Evolutionary conservation across 1,140 invertebrate species (phyloP), one percentile per base, ranked within the genome.

Genomic region (Drosophila oshimai): DNA sequence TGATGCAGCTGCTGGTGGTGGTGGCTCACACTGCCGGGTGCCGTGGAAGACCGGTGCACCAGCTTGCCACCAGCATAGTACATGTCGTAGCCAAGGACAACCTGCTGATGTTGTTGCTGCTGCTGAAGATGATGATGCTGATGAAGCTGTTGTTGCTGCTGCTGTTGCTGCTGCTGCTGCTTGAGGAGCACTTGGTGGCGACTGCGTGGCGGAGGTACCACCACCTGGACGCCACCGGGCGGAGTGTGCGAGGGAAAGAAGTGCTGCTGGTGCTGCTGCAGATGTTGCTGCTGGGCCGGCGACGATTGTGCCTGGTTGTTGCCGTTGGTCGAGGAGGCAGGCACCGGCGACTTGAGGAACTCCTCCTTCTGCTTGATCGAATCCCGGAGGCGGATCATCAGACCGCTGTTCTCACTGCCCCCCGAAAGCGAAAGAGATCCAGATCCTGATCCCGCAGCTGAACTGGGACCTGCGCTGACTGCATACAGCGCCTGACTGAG

Each of bases 281-380:
- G 31, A n/a, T 74, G 64, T 1, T 69, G 70, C 6, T 72, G 65
- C 34, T 49, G 80, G 12, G 53, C 53, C 20, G 46, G 46, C 20
- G 46, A 61, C 12, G 74, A 74, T 18, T 84, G 79, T 31, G 36
- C 17, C 28, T 31, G 68, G 39, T 77, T 87, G 39, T 77, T 87
- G 49, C 76, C 73, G 36, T 80, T 86, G 13, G 50, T 37, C 29
- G 58, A 41, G 34, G 31, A 51, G 15, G 67, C 46, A 4, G 89
- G 89, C 44, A 39, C 94, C 93, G 95, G 95, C 50, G 95, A 92
- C 72, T 94, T 93, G 24, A 97, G 91, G 89, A 97, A 97, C 72
- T 97, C 96, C 90, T 97, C 96, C 83, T 97, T 97, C 78, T 97
- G 95, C 75, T 97, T 96, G 72, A 95, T 94, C 76, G 95, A 97